phyloP scores from a whole-genome alignment of 2,888 invertebrate genomes.

The Automeris io region DNA sequence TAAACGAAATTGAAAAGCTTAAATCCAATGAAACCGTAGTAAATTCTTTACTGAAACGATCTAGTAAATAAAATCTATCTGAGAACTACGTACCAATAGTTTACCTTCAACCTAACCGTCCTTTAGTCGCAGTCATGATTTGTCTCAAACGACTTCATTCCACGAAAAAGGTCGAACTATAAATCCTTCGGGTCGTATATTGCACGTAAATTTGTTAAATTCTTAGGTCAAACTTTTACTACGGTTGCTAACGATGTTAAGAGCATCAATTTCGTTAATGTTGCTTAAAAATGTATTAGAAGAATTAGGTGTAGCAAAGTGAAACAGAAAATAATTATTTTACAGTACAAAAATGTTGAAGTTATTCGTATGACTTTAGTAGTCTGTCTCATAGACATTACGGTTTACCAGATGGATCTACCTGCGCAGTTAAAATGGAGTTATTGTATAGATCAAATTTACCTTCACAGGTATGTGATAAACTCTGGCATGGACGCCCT shows the following conservation, averaged over 20 bases:
- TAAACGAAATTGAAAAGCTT: neutral
- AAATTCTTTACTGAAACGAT: constrained; percentile 5
- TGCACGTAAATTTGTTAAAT: constrained; percentile 1
- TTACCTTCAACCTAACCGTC: constrained; percentile 6
- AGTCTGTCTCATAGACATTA: no score
- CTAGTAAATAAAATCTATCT: constrained; percentile 5
- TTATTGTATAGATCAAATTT: no score
- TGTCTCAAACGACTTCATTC: constrained; percentile 30
- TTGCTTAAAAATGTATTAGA: no score
- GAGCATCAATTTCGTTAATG: no score
- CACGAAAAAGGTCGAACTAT: constrained; percentile 27
- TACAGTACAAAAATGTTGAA: no score
- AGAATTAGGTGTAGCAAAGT: no score
- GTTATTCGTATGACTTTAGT: no score
- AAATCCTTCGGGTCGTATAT: constrained; percentile 14
- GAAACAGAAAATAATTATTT: no score
- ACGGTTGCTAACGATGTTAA: neutral
- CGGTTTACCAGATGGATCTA: no score
- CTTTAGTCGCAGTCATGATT: constrained; percentile 25
- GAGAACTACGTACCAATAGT: constrained; percentile 3
- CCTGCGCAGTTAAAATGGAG: no score
- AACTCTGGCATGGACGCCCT: no score
- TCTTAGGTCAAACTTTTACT: neutral
- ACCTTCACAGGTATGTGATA: no score
- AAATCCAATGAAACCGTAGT: constrained; percentile 1